Evolutionary conservation across 2,797 vertebrate genomes (phyloP).

Genomic region (Anabacerthia variegaticeps): DNA sequence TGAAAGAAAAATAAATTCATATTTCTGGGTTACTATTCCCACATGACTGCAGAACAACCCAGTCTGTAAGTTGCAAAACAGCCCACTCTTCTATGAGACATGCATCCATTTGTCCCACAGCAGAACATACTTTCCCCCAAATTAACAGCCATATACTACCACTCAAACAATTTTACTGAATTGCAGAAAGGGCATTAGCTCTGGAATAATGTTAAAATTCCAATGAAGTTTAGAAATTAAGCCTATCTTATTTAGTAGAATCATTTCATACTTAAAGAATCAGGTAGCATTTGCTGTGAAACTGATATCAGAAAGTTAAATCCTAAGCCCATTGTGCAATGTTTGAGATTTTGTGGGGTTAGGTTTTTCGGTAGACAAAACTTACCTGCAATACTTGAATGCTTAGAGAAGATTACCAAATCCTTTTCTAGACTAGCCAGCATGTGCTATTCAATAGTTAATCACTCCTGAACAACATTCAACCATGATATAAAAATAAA

Average conservation of each 20-base stretch:
- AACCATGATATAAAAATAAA: not conserved
- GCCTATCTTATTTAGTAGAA: not conserved
- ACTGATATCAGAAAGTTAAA: not conserved
- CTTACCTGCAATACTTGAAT: not conserved
- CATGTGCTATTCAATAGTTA: not conserved
- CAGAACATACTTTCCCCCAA: not conserved
- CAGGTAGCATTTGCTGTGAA: not conserved
- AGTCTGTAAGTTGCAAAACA: not conserved
- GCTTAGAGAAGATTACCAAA: not conserved
- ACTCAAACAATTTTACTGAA: not conserved
- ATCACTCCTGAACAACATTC: not conserved
- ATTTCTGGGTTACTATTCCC: not conserved
- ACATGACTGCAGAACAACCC: not conserved
- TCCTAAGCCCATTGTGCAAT: not conserved
- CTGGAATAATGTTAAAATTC: not conserved
- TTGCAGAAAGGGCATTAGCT: not conserved
- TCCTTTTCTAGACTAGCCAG: not conserved
- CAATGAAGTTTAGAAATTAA: not conserved
- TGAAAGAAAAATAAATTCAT: not conserved
- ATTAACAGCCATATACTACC: not conserved
- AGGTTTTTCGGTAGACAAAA: not conserved
- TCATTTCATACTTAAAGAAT: not conserved
- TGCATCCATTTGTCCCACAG: not conserved
- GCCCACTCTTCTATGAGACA: not conserved
- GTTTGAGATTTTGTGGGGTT: rapidly evolving